phyloP scores from a whole-genome alignment of 1,140 invertebrate species.

The Leucophenga varia region DNA sequence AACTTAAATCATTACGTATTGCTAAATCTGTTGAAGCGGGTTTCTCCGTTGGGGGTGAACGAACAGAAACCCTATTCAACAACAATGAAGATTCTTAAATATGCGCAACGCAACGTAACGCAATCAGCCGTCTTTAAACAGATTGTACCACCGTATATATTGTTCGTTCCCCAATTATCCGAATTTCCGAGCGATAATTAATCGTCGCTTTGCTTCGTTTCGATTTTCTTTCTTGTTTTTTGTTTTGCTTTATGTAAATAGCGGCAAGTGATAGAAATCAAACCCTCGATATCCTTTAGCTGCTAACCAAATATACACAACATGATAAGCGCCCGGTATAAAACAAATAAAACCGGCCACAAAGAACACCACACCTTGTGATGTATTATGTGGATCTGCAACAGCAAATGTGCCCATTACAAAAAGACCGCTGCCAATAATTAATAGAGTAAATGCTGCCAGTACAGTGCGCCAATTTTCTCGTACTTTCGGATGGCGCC shows the following conservation, averaged over 20 bases:
- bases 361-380: conserved; percentile 78
- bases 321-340: conserved; percentile 78
- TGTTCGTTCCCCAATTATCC: too few species aligned
- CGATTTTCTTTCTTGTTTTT: conserved; percentile 18
- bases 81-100: too few species aligned
- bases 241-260: conserved; percentile 69
- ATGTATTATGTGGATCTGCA: conserved; percentile 67
- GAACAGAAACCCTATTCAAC: too few species aligned
- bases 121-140: too few species aligned
- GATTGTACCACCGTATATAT: too few species aligned
- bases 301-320: conserved; percentile 80
- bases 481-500: conserved; percentile 77
- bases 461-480: conserved; percentile 85
- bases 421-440: conserved; percentile 75
- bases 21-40: too few species aligned
- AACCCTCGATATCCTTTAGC: conserved; percentile 78
- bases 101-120: too few species aligned
- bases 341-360: conserved; percentile 79
- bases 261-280: conserved; percentile 78
- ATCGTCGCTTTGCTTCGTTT: too few species aligned
- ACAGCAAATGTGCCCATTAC: conserved; percentile 73
- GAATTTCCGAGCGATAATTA: too few species aligned
- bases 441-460: conserved; percentile 71
- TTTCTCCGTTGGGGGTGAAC: too few species aligned
- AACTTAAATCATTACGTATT: too few species aligned